Conservation (phyloP, 2,797 vertebrate species). For the Spea hammondii region DNA sequence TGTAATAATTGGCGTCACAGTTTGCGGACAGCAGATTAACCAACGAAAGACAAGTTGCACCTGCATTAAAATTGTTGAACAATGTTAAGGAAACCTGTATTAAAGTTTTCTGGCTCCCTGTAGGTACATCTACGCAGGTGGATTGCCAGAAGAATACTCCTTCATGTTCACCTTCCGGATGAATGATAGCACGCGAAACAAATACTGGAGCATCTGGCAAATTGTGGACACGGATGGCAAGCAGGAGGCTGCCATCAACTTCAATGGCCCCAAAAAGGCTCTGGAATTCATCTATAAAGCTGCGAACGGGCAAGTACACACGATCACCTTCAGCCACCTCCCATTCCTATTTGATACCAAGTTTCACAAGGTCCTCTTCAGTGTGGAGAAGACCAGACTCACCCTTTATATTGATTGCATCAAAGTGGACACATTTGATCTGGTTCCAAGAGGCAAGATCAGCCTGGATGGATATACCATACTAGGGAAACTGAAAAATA, state of each 20-base stretch:
- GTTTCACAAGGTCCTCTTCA: conserved; percentile 82
- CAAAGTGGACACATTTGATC: conserved; percentile 69
- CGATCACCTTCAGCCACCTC: conserved; percentile 68
- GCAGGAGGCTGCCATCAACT: conserved; percentile 79
- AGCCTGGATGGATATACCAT: conserved; percentile 76
- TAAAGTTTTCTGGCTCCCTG: conserved; percentile 38
- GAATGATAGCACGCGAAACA: conserved; percentile 72
- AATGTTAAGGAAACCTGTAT: too few relatives aligned
- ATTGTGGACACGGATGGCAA: conserved; percentile 77
- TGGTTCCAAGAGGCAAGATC: conserved; percentile 70
- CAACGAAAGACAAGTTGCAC: not conserved
- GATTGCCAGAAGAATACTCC: conserved; percentile 81
- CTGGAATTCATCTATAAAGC: conserved; percentile 80
- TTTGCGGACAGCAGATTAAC: too few relatives aligned
- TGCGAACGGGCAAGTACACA: conserved; percentile 67
- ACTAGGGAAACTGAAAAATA: conserved; percentile 81
- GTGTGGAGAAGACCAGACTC: conserved; percentile 70
- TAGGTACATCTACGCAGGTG: conserved; percentile 79
- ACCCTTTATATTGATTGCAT: conserved; percentile 80
- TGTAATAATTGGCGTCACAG: too few relatives aligned
- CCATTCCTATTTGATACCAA: conserved; percentile 79
- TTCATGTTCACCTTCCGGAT: conserved; percentile 83
- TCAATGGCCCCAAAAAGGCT: conserved; percentile 77
- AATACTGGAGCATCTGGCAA: conserved; percentile 88
- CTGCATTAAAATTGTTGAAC: too few relatives aligned